Evolutionary conservation across 2,888 invertebrate species (phyloP).

Genomic region (Corbicula japonica): DNA sequence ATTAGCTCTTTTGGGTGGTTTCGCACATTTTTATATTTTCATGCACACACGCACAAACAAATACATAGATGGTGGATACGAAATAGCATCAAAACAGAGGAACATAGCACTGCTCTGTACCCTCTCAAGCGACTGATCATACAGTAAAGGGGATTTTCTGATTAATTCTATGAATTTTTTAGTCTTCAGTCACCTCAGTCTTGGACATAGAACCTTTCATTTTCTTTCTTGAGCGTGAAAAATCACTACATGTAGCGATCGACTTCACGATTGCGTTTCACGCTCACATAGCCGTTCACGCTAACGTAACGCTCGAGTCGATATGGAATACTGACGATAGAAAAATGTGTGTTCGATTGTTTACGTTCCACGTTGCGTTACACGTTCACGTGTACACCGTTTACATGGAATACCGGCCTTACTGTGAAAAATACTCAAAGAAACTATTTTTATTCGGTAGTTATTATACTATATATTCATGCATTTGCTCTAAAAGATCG

Average conservation of each 20-base stretch:
- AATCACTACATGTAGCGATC: conserved; percentile 6
- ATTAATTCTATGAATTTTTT: conserved; percentile 1
- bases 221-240: conserved; percentile 4
- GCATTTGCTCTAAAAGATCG: too few relatives aligned
- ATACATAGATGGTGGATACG: too few relatives aligned
- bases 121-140: conserved; percentile 4
- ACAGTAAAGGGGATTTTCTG: too few relatives aligned
- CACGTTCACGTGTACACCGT: conserved; percentile 6
- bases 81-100: too few relatives aligned
- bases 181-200: background rate
- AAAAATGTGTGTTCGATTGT: conserved; percentile 8
- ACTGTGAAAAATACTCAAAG: too few relatives aligned
- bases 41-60: too few relatives aligned
- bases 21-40: too few relatives aligned
- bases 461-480: too few relatives aligned
- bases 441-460: too few relatives aligned
- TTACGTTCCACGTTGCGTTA: conserved; percentile 7
- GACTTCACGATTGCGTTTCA: conserved; percentile 4
- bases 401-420: conserved; percentile 12
- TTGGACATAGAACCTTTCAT: conserved; percentile 1
- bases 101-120: too few relatives aligned
- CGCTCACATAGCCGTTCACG: conserved; percentile 1
- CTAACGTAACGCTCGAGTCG: conserved; percentile 6
- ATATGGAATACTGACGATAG: conserved; percentile 13
- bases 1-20: too few relatives aligned